Evolutionary conservation across 2,888 invertebrate species (phyloP).

Genomic region (Acholoe squamosa): DNA sequence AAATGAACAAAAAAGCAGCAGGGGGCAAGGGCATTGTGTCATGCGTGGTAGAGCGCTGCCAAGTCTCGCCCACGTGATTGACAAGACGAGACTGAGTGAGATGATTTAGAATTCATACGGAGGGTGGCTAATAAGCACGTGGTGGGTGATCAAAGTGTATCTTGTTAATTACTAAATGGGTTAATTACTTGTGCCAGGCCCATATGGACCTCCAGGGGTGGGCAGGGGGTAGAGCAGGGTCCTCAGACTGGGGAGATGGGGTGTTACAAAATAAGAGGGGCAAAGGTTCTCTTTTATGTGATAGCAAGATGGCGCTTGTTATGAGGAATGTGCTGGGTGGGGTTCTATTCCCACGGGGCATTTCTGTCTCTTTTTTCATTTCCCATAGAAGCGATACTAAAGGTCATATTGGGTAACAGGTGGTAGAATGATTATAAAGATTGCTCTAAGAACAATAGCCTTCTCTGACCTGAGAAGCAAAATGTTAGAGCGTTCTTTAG

Average conservation of each 20-base stretch:
- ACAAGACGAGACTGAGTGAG: background rate
- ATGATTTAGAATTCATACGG: constrained; percentile 24
- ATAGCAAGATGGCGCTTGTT: background rate
- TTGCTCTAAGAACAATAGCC: too few relatives aligned
- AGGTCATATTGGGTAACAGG: too few relatives aligned
- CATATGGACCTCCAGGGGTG: background rate
- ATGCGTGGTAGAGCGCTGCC: background rate
- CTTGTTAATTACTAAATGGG: constrained; percentile 26
- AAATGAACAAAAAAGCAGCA: constrained; percentile 1
- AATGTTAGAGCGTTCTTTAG: too few relatives aligned
- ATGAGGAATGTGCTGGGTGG: background rate
- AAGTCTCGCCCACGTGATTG: constrained; percentile 10
- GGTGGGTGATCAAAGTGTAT: background rate
- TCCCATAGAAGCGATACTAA: too few relatives aligned
- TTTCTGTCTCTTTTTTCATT: too few relatives aligned
- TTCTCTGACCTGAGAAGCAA: too few relatives aligned
- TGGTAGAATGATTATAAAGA: too few relatives aligned
- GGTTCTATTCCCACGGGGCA: background rate
- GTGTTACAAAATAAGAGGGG: background rate
- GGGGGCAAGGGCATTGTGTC: background rate
- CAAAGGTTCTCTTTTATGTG: background rate
- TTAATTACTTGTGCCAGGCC: constrained; percentile 8
- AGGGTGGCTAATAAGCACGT: background rate
- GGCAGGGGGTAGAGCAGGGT: background rate
- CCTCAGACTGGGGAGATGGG: background rate